Percentiles rank a stretch among this genome's conserved stretches.
Conservation (phyloP, 2,888 invertebrate genomes). For the Nymphalis urticae region DNA sequence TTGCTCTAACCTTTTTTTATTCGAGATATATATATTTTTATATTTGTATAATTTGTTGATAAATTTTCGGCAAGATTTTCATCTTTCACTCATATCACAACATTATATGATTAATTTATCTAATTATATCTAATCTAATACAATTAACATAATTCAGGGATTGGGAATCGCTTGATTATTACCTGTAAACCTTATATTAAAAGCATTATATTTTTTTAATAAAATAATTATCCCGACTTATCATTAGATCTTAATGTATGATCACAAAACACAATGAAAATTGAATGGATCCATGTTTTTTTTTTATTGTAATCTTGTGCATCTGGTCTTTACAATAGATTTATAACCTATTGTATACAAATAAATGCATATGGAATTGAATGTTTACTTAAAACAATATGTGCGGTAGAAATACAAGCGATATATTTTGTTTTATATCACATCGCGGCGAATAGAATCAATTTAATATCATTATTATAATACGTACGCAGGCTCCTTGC, state of each 20-base stretch:
- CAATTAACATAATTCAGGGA: no score
- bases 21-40: background rate
- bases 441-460: slow-evolving; percentile 25
- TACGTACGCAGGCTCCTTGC: slow-evolving; percentile 24
- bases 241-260: slow-evolving; percentile 39
- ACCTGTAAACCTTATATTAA: background rate
- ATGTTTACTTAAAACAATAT: slow-evolving; percentile 22
- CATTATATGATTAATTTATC: no score
- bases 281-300: slow-evolving; percentile 20
- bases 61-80: no score
- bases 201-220: background rate
- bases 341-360: slow-evolving; percentile 37
- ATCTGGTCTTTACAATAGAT: slow-evolving; percentile 20
- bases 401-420: slow-evolving; percentile 25
- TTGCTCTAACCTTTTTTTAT: background rate
- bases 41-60: no score
- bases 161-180: background rate
- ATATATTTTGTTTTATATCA: slow-evolving; percentile 33
- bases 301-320: slow-evolving; percentile 18
- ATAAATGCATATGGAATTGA: slow-evolving; percentile 35
- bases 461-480: slow-evolving; percentile 36
- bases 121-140: no score
- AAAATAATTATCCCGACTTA: background rate
- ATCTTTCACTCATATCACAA: no score
- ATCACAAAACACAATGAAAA: slow-evolving; percentile 24